Evolutionary conservation across 1,140 invertebrate species (phyloP).

Genomic region (Pentalonia nigronervosa): DNA sequence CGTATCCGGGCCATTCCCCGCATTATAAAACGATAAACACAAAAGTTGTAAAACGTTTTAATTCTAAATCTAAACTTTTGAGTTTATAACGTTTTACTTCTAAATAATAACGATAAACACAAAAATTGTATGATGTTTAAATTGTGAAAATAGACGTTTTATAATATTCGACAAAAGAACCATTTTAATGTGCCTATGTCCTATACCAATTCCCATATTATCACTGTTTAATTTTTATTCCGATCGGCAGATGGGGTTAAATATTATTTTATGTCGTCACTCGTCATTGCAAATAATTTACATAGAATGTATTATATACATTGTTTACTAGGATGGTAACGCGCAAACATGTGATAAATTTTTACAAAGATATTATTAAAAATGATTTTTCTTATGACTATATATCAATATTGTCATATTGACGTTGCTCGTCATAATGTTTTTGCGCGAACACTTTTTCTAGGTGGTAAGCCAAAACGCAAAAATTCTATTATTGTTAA

Average conservation of each 20-base stretch:
- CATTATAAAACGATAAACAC: no score
- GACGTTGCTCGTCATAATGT: not conserved
- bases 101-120: no score
- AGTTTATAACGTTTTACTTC: no score
- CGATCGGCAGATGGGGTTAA: not conserved
- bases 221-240: slow-evolving; percentile 8
- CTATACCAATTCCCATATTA: not conserved
- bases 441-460: not conserved
- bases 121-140: no score
- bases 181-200: not conserved
- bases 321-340: not conserved
- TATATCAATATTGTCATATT: not conserved
- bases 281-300: not conserved
- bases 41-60: no score
- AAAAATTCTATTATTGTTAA: not conserved
- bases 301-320: not conserved
- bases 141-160: no score
- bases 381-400: not conserved
- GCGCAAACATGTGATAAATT: not conserved
- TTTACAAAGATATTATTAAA: not conserved
- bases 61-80: no score
- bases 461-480: not conserved
- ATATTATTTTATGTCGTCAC: not conserved
- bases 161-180: not conserved
- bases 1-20: no score